Evolutionary conservation across 2,797 vertebrate genomes (phyloP), one percentile per base, ranked within the genome.

Genomic region (Choloepus didactylus): DNA sequence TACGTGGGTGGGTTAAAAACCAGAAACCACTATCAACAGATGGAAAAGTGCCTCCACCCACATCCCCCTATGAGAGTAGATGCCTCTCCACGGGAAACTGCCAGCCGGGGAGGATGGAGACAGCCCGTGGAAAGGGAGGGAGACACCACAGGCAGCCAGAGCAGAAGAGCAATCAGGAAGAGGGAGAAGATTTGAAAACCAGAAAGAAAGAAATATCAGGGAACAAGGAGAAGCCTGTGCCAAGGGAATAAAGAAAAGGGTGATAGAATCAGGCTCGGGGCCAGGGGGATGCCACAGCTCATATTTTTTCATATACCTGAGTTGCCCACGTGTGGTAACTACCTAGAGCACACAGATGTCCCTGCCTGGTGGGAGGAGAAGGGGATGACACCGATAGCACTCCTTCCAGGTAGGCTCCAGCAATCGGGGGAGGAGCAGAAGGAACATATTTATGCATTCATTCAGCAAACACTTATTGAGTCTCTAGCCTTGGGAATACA

Each of bases 331-430:
- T 6, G 4, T 15, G 38, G 9, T n/a, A 35, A 59, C 51, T 83
- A 6, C 16, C 25, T 93, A 77, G 49, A 80, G 67, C 16, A 35
- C 21, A 1, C n/a, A 5, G 84, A 6, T 16, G 29, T 62, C 29
- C 77, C 46, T 54, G 69, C 25, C 72, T 64, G 21, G 31, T 11
- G 16, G 49, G 73, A 90, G 41, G 31, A 79, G 12, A 44, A 84
- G 1, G 15, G 1, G 7, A 0, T 7, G 9, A 10, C 2, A 0
- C 21, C 31, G 12, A 19, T 38, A 81, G 15, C 44, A 2, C 66
- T 38, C 25, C 79, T 75, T 15, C 35, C n/a, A 49, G 23, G 8
- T 14, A 3, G 9, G 9, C 23, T 81, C 11, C 4, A 51, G 18
- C 46, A 54, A 21, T 44, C 54, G 5, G 2, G 3, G 62, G 9